Evolutionary conservation across 2,113 vertebrate genomes (phyloP), one percentile per base, ranked within the genome.

Genomic region (Melanostigma gelatinosum): DNA sequence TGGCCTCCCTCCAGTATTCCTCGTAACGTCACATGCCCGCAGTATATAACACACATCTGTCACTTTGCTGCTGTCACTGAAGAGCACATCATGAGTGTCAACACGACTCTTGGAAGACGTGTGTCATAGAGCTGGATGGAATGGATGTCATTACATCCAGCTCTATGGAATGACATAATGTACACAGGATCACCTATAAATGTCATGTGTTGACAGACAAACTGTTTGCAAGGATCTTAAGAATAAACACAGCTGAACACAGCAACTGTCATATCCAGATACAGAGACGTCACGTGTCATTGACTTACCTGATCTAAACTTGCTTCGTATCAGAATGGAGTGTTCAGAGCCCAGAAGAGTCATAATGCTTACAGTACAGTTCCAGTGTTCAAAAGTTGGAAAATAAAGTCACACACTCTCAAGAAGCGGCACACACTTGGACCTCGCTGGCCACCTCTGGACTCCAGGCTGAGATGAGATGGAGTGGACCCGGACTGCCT

Each of bases 231-330:
- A 8, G 44, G 54, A 11, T 27, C 42, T 12, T 1, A 38, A 57
- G 50, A 60, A 52, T 36, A 69, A 65, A 65, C 29, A 58, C 69
- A 71, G 11, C 70, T 34, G 52, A 0, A 50, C n/a, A 46, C 64
- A 70, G 46, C 3, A 32, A 15, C 38, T 20, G 29, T 34, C 66
- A 64, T 0, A 18, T 62, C 77, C 61, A 40, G 38, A 66, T 0
- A 50, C 69, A 65, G 16, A 29, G n/a, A 22, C 13, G 34, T 12
- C 44, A 64, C 73, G 27, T 22, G 62, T 63, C 76, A 71, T 1
- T 9, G 40, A 67, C 97, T 97, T 96, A 99, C 98, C 98, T 97
- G 97, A 99, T 98, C 97, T 97, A 94, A 99, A 99, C 95, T 99
- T 99, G 97, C 96, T 99, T 95, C 98, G 96, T 93, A 99, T 99